Evolutionary conservation across 2,888 invertebrate genomes (phyloP).

Genomic region (Rapana venosa): DNA sequence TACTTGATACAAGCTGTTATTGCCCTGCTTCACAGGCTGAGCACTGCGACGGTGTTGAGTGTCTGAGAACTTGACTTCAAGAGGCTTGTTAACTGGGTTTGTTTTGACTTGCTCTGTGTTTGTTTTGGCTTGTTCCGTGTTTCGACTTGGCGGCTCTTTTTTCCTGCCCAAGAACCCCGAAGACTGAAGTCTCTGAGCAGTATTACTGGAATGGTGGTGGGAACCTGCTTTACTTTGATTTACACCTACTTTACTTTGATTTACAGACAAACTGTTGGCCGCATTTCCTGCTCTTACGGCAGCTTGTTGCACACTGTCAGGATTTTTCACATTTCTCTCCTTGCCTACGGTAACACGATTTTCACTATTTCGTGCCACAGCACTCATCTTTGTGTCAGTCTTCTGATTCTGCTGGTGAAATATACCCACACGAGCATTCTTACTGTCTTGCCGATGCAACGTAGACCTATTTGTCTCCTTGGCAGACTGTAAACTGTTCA

Average conservation of each 20-base stretch:
- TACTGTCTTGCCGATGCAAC: not conserved
- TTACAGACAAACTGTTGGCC: not conserved
- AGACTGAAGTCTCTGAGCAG: not conserved
- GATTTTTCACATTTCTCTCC: not conserved
- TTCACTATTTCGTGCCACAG: not conserved
- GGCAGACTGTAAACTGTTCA: not conserved
- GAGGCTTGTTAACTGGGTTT: not conserved
- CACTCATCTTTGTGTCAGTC: not conserved
- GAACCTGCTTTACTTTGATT: not conserved
- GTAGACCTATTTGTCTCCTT: not conserved
- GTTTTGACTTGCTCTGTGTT: not conserved
- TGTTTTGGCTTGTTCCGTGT: not conserved
- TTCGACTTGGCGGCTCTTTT: not conserved
- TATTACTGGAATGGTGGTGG: not conserved
- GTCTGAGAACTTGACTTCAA: not conserved
- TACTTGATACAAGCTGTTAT: not conserved
- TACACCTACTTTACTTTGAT: not conserved
- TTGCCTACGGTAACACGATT: not conserved
- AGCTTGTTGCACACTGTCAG: not conserved
- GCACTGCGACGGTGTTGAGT: not conserved
- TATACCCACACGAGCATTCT: not conserved
- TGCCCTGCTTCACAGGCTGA: not conserved
- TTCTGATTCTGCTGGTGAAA: not conserved
- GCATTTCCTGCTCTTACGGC: not conserved
- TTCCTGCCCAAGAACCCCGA: not conserved